Evolutionary conservation across 2,113 vertebrate species (phyloP).

Genomic region (Dasyornis broadbenti): DNA sequence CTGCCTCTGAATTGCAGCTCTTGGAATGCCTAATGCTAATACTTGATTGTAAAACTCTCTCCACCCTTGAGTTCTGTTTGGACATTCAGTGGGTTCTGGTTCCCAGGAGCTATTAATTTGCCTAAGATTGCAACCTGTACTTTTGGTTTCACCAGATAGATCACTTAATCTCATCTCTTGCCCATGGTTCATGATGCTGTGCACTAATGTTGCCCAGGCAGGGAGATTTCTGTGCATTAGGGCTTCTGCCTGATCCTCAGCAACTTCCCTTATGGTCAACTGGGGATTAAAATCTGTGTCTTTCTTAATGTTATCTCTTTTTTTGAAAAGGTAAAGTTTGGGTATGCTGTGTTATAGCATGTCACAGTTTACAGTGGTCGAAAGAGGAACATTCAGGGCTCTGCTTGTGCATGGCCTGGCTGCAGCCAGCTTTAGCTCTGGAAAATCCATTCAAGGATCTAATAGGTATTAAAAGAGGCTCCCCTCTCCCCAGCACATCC

Average conservation of each 20-base stretch:
- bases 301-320: not conserved
- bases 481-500: not conserved
- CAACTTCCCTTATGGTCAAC: not conserved
- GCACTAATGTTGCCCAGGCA: not conserved
- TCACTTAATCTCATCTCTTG: not conserved
- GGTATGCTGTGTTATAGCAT: not conserved
- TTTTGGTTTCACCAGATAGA: not conserved
- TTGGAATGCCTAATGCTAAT: not conserved
- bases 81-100: not conserved
- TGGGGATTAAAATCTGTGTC: not conserved
- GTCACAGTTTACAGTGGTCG: not conserved
- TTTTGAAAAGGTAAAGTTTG: not conserved
- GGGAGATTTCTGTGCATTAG: not conserved
- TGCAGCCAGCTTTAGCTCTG: not conserved
- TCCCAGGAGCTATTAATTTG: not conserved
- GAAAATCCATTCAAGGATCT: too few relatives aligned
- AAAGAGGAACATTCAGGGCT: not conserved
- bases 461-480: not conserved
- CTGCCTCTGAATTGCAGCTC: not conserved
- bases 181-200: not conserved
- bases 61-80: not conserved
- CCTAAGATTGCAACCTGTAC: not conserved
- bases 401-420: not conserved
- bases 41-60: not conserved
- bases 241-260: not conserved